phyloP scores from a whole-genome alignment of 2,888 invertebrate genomes.

The Eupelmus urozonus region DNA sequence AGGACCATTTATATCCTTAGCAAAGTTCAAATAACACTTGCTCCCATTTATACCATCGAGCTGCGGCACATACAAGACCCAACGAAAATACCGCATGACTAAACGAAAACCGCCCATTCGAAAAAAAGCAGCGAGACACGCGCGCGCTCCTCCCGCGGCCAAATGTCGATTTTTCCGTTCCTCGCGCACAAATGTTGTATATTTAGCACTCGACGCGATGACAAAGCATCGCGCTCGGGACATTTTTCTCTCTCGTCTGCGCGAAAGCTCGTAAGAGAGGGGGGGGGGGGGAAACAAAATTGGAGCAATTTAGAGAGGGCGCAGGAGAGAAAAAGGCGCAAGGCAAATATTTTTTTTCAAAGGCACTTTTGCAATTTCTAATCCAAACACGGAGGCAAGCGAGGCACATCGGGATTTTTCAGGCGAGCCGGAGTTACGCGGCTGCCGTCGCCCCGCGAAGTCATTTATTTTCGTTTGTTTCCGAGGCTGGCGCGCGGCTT shows the following conservation, averaged over 20 bases:
- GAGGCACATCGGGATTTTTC: too few relatives aligned
- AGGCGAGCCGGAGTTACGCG: not conserved
- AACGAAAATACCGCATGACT: not conserved
- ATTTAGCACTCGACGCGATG: constrained; percentile 13
- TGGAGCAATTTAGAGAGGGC: not conserved
- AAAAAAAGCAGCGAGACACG: not conserved
- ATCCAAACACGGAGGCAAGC: constrained; percentile 20
- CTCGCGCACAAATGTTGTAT: not conserved
- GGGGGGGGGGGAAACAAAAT: constrained; percentile 4
- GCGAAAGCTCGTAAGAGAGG: not conserved
- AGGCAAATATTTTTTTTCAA: constrained; percentile 35
- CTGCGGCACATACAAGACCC: not conserved
- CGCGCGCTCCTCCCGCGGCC: not conserved
- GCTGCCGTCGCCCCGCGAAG: not conserved
- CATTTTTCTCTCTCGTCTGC: constrained; percentile 1
- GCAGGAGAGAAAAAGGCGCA: not conserved
- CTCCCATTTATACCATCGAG: not conserved
- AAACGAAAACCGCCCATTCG: not conserved
- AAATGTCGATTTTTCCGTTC: constrained; percentile 9
- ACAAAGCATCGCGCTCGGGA: constrained; percentile 3
- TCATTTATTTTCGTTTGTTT: constrained; percentile 16
- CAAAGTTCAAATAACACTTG: not conserved
- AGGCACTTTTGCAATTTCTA: constrained; percentile 39
- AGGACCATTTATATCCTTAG: too few relatives aligned
- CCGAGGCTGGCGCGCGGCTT: not conserved